phyloP scores from a whole-genome alignment of 2,888 invertebrate species.

The Neoscelio sp. region DNA sequence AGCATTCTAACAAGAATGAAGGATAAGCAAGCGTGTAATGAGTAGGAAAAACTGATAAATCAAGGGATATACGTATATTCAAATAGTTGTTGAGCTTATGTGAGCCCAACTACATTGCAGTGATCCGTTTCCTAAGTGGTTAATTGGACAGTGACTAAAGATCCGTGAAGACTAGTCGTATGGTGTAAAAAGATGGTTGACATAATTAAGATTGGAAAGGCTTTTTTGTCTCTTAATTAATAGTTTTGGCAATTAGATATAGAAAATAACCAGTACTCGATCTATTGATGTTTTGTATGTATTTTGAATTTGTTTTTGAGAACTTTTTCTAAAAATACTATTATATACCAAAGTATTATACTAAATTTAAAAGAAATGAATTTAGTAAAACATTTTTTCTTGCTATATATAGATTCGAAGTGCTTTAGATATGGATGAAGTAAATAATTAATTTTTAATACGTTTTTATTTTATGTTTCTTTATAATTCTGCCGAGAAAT shows the following conservation, averaged over 20 bases:
- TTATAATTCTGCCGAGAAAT: not conserved
- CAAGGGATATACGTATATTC: slow-evolving; percentile 2
- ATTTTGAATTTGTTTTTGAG: too few relatives aligned
- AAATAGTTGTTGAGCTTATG: slow-evolving; percentile 20
- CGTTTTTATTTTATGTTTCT: not conserved
- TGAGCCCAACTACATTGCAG: slow-evolving; percentile 6
- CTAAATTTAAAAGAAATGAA: too few relatives aligned
- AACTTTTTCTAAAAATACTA: too few relatives aligned
- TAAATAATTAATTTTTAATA: too few relatives aligned
- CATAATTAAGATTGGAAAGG: slow-evolving; percentile 16
- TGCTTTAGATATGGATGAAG: too few relatives aligned
- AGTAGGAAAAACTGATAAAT: slow-evolving; percentile 55
- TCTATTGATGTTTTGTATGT: too few relatives aligned
- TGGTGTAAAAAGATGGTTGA: not conserved
- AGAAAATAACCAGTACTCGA: too few relatives aligned
- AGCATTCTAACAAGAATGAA: slow-evolving; percentile 53
- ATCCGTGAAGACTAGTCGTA: slow-evolving; percentile 21
- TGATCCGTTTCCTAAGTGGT: slow-evolving; percentile 40
- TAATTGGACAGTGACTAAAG: slow-evolving; percentile 46
- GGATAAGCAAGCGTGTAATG: slow-evolving; percentile 41
- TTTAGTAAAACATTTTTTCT: too few relatives aligned
- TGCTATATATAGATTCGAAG: too few relatives aligned
- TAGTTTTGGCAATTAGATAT: slow-evolving; percentile 12
- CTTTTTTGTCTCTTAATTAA: slow-evolving; percentile 1
- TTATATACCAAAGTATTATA: too few relatives aligned